Percentiles rank a stretch among this genome's conserved stretches.
Evolutionary conservation across 1,140 invertebrate species (phyloP).

Genomic region (Coptotermes formosanus): DNA sequence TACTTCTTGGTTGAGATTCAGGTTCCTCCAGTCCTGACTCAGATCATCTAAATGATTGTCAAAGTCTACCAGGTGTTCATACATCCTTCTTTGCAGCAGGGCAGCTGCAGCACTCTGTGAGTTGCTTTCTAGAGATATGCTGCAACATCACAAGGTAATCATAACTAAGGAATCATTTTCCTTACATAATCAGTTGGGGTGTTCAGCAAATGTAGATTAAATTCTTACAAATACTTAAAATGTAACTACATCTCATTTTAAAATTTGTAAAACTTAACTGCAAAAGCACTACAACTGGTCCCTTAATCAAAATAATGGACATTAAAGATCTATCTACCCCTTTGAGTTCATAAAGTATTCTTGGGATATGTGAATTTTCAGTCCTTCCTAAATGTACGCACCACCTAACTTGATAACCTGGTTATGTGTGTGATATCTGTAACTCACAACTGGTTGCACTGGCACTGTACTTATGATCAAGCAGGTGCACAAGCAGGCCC

Average conservation of each 20-base stretch:
- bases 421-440: no score
- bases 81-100: constrained; percentile 65
- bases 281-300: background rate
- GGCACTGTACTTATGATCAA: no score
- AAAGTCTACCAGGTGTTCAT: constrained; percentile 78
- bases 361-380: no score
- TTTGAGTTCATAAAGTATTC: no score
- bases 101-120: constrained; percentile 62
- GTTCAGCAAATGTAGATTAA: background rate
- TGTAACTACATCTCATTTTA: background rate
- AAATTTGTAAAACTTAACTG: background rate
- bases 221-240: background rate
- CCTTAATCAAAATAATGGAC: background rate
- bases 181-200: background rate
- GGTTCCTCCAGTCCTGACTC: constrained; percentile 78
- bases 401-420: no score
- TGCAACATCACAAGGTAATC: constrained; percentile 38
- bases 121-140: constrained; percentile 49
- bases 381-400: no score
- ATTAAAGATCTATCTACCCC: no score
- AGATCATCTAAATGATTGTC: constrained; percentile 90
- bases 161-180: constrained; percentile 27
- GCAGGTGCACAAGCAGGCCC: no score
- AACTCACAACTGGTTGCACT: no score
- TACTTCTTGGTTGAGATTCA: constrained; percentile 59